These are phyloP conservation scores for Eristalis arbustorum DNA, from an alignment of 2,888 invertebrate species.

Conservation along the genomic window DNA sequence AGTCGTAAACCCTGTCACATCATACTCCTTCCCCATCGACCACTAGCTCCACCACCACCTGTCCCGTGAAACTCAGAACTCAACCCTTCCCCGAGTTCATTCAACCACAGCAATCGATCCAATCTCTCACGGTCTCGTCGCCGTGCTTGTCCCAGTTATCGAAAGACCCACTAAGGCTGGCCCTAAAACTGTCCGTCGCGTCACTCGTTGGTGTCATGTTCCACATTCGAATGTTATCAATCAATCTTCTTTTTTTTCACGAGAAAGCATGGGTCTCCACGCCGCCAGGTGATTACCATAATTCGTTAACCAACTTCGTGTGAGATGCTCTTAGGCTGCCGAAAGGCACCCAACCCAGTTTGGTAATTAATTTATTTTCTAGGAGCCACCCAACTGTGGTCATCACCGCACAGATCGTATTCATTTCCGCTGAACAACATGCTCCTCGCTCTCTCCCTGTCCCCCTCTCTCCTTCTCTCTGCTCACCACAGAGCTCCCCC, in stretches of 20 bases:
- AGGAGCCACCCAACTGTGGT: not conserved
- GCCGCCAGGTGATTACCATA: not conserved
- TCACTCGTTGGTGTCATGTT: slow-evolving; percentile 29
- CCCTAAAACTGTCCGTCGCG: not conserved
- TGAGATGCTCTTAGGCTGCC: slow-evolving; percentile 21
- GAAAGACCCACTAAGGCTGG: not conserved
- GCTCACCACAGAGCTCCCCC: not conserved
- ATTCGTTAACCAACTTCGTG: not conserved
- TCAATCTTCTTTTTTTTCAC: not conserved
- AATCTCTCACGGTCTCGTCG: not conserved
- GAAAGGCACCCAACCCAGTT: slow-evolving; percentile 28
- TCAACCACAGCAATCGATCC: slow-evolving; percentile 10
- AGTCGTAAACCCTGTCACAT: too few relatives aligned
- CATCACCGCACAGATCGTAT: not conserved
- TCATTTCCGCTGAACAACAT: slow-evolving; percentile 23
- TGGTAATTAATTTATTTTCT: slow-evolving; percentile 20
- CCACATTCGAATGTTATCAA: slow-evolving; percentile 36
- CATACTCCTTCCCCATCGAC: too few relatives aligned
- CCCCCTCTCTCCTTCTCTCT: too few relatives aligned
- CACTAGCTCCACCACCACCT: not conserved
- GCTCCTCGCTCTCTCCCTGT: too few relatives aligned
- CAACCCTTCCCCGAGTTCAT: slow-evolving; percentile 23
- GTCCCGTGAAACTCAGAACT: not conserved
- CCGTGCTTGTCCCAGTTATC: not conserved
- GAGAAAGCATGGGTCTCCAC: not conserved